phyloP scores from a whole-genome alignment of 2,888 invertebrate genomes.

The Podotricha telesiphe region DNA sequence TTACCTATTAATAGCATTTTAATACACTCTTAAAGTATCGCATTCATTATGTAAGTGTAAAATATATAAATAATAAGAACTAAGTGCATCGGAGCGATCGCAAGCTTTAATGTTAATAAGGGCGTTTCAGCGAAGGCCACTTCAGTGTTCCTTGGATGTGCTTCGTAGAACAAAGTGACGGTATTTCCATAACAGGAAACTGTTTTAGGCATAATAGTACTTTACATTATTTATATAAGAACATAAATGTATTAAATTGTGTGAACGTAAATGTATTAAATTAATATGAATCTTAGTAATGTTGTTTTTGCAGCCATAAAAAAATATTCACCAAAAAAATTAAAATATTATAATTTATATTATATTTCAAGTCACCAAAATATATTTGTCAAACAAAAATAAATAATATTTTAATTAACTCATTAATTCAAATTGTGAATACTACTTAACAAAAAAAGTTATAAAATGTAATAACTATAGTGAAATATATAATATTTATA shows the following conservation, averaged over 20 bases:
- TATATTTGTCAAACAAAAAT: no score
- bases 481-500: no score
- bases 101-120: constrained; percentile 45
- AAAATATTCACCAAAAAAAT: no score
- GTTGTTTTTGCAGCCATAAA: no score
- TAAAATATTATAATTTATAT: no score
- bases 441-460: no score
- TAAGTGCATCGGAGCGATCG: constrained; percentile 36
- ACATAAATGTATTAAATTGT: background rate
- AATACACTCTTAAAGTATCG: background rate
- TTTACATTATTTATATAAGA: constrained; percentile 4
- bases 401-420: no score
- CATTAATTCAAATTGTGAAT: no score
- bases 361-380: no score
- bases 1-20: background rate
- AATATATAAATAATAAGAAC: constrained; percentile 35
- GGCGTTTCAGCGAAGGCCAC: constrained; percentile 39
- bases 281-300: background rate
- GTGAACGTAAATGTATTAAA: background rate
- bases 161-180: constrained; percentile 39
- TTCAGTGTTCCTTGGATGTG: constrained; percentile 40
- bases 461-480: no score
- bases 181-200: constrained; percentile 42
- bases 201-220: constrained; percentile 30
- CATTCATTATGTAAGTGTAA: constrained; percentile 4